Evolutionary conservation across 1,140 invertebrate genomes (phyloP), one percentile per base, ranked within the genome.

Genomic region (Drusus annulatus): DNA sequence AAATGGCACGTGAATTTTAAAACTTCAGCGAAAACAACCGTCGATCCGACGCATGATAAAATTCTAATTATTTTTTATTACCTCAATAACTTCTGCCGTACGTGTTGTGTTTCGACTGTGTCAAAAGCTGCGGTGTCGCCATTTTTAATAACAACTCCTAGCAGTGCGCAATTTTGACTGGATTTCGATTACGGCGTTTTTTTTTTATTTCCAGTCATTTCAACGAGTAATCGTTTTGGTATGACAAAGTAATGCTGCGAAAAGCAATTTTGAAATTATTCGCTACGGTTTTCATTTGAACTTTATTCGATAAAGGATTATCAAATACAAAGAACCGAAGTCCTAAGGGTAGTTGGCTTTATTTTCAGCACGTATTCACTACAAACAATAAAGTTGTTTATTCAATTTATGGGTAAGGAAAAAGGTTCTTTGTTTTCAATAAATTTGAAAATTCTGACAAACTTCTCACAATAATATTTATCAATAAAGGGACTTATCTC

Each of bases 51-150:
- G n/a, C 28, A 23, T 23, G 65, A 69, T 69, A 69, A 69, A 69
- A 69, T 69, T 69, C 21, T 69, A 69, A 69, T 69, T 69, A 69
- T 45, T 69, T 69, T 63, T 69, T 69, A 69, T 45, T 69, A 19
- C 65, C 28, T 36, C 36, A 50, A 31, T 60, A n/a, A 45, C 36
- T 45, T 45, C 16, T 19, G 16, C 23, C 15, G 45, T 36, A 56
- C 73, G 73, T 28, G 52, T 17, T 54, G 4, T 31, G 17, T 75
- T 23, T 28, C 73, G 21, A 25, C 13, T 75, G 73, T 75, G 31
- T 60, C 54, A 21, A 56, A 56, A 56, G 54, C 19, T 25, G 60
- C 54, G n/a, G n/a, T 17, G 54, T 56, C n/a, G 54, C n/a, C 54
- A 10, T 56, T 56, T 56, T 56, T 56, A 56, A 56, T 56, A 56